phyloP scores from a whole-genome alignment of 2,888 invertebrate genomes.

The Erebia epiphron region DNA sequence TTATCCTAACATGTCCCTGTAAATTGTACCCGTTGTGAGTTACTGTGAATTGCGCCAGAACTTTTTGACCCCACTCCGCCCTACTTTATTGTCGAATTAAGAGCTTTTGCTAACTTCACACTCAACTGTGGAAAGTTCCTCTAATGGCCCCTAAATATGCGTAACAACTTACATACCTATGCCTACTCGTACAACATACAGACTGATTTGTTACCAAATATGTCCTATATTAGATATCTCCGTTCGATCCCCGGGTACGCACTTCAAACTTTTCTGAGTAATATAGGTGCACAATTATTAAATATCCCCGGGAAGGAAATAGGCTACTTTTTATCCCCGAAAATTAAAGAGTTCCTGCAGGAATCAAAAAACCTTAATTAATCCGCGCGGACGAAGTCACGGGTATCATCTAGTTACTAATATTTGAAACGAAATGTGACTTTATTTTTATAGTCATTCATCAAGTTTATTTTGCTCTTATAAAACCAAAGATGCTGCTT shows the following conservation, averaged over 20 bases:
- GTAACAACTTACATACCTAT: constrained; percentile 1
- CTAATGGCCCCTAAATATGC: constrained; percentile 19
- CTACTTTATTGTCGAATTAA: constrained; percentile 35
- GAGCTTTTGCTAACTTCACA: constrained; percentile 38
- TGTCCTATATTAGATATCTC: neutral
- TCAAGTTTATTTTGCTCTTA: neutral
- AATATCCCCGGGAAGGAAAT: neutral
- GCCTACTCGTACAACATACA: neutral
- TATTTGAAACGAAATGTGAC: neutral
- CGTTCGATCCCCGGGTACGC: too few relatives aligned
- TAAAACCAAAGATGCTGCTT: neutral
- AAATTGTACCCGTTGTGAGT: constrained; percentile 3
- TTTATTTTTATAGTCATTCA: too few relatives aligned
- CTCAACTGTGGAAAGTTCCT: constrained; percentile 24
- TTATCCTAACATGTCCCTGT: constrained; percentile 11
- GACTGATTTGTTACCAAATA: neutral
- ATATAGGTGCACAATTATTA: too few relatives aligned
- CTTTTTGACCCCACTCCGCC: constrained; percentile 20
- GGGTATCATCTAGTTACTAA: too few relatives aligned
- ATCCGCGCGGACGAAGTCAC: too few relatives aligned
- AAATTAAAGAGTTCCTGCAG: neutral
- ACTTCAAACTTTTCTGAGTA: too few relatives aligned
- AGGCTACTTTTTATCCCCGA: neutral
- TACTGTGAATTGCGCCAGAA: constrained; percentile 16
- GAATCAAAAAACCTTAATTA: too few relatives aligned